Evolutionary conservation across 2,888 invertebrate genomes (phyloP), one percentile per base, ranked within the genome.

Genomic region (Lasioglossum oenotherae): DNA sequence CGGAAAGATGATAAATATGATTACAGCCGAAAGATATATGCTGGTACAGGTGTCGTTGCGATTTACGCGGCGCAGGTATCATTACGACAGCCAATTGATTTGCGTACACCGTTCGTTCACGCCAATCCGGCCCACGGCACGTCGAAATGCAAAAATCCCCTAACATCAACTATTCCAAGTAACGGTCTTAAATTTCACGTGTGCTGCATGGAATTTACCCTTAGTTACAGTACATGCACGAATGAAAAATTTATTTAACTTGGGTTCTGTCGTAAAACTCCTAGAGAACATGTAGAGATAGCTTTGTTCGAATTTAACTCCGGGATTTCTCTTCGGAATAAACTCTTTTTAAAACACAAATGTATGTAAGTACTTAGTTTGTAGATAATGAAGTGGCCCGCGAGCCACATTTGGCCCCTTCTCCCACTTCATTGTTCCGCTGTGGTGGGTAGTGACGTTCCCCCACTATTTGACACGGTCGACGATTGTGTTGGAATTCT

Each of bases 1-100:
- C 57, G 69, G 53, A 77, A 81, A 77, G 57, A 81, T 77, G 81
- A 67, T 69, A 53, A 81, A 76, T 73, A 76, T 53, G 81, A 81
- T 81, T 73, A 81, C n/a, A 53, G 49, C 16, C 73, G 73, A 71
- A 72, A 72, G 38, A 75, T 82, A 82, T 38, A 75, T 31, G 60
- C n/a, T n/a, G 69, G 53, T n/a, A 27, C 31, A 73, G 10, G 41
- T 60, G 73, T 73, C 64, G 53, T 57, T 31, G 19, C 8, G 67
- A 19, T 60, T 60, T 60, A 60, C 46, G 35, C 23, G 44, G 41
- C 5, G 14, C 60, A 60, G 60, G 31, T 60, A 60, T 27, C 60
- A 60, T 60, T 60, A 60, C 60, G 60, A 60, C 60, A 31, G 60
- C 60, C 60, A 80, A 69, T 31, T 44, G 23, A 31, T 74, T 80